Percentiles rank a stretch among this genome's conserved stretches.
Evolutionary conservation across 2,113 vertebrate species (phyloP).

Genomic region (Halcyon senegalensis): DNA sequence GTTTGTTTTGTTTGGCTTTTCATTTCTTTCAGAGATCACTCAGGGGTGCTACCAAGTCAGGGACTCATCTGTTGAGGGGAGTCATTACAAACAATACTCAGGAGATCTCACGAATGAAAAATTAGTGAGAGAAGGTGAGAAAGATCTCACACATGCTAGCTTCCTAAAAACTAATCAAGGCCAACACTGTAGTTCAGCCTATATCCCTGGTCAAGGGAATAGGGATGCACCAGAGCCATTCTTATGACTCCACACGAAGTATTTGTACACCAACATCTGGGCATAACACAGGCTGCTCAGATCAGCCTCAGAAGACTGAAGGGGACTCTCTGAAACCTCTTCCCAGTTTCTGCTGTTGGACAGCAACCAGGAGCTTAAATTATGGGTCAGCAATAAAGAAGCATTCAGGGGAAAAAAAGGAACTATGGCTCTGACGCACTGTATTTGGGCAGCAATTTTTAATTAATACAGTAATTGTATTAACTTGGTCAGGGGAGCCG

Average conservation of each 20-base stretch:
- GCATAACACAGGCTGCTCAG: background rate
- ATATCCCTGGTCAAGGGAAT: background rate
- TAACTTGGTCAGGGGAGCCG: background rate
- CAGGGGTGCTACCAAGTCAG: background rate
- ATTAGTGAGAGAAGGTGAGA: background rate
- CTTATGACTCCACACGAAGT: background rate
- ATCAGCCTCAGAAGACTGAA: background rate
- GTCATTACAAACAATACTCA: background rate
- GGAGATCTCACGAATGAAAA: background rate
- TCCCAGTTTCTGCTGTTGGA: background rate
- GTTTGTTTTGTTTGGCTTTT: background rate
- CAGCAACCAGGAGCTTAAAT: background rate
- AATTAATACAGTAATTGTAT: background rate
- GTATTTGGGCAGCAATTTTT: background rate
- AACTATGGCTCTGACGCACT: background rate
- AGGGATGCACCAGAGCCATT: background rate
- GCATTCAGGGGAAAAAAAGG: background rate
- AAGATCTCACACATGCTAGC: background rate
- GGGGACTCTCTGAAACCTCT: background rate
- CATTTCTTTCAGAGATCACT: background rate
- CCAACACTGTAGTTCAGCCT: background rate
- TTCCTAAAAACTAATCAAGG: background rate
- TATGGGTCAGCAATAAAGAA: background rate
- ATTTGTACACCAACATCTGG: background rate
- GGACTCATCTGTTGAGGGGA: background rate